Evolutionary conservation across 2,113 vertebrate species (phyloP).

Genomic region (Rhea americana): DNA sequence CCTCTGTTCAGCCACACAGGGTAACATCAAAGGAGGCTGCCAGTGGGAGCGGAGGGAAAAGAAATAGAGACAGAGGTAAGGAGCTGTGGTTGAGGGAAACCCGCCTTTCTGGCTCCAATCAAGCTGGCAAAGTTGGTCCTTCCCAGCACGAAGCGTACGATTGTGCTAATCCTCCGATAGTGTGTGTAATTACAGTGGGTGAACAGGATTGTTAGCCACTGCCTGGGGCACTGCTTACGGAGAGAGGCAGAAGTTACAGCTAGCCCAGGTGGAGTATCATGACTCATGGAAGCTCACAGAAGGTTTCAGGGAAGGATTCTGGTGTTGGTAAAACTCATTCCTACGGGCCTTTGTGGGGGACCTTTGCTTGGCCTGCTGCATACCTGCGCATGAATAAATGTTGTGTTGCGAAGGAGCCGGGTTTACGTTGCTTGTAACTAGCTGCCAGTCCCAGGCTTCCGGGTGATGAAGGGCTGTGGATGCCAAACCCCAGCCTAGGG

Average conservation of each 20-base stretch:
- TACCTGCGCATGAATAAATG: neutral
- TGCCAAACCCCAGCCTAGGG: neutral
- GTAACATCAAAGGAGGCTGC: slow-evolving; percentile 17
- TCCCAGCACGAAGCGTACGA: neutral
- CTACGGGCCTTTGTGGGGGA: neutral
- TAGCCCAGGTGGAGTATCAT: fast-evolving
- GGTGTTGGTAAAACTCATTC: neutral
- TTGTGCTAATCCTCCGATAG: neutral
- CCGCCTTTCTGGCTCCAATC: neutral
- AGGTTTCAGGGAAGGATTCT: neutral
- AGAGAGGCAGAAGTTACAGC: neutral
- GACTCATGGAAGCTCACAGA: neutral
- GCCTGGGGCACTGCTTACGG: fast-evolving
- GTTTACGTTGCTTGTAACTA: neutral
- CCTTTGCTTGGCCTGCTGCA: neutral
- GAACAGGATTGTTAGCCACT: neutral
- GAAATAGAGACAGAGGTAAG: neutral
- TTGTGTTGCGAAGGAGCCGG: neutral
- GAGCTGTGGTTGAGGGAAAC: neutral
- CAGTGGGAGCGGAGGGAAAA: neutral
- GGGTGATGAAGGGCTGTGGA: neutral
- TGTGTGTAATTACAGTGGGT: fast-evolving
- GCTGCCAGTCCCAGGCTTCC: neutral
- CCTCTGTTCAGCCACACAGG: fast-evolving
- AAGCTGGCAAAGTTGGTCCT: neutral